Percentiles rank a stretch among this genome's conserved stretches.
Evolutionary conservation across 2,888 invertebrate genomes (phyloP).

Genomic region (Ormyrus pomaceus): DNA sequence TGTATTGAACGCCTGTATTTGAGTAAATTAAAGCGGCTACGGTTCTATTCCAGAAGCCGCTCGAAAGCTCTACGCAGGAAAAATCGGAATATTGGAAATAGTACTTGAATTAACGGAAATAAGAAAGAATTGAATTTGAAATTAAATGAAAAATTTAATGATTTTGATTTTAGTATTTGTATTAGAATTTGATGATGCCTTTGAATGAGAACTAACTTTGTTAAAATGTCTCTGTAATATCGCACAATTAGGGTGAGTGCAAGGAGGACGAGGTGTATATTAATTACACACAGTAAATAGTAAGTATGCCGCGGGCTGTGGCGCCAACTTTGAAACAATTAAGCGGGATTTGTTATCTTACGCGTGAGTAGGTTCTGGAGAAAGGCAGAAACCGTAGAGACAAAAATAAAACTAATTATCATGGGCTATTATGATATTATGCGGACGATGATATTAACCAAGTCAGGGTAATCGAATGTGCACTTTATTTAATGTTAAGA

Average conservation of each 20-base stretch:
- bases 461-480: too few relatives aligned
- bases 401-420: conserved; percentile 35
- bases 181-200: too few relatives aligned
- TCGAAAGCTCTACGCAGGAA: too few relatives aligned
- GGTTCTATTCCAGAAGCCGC: too few relatives aligned
- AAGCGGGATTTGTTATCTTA: conserved; percentile 67
- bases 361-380: conserved; percentile 44
- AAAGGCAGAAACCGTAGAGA: conserved; percentile 35
- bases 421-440: conserved; percentile 6
- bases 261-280: conserved; percentile 35
- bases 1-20: too few relatives aligned
- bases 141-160: too few relatives aligned
- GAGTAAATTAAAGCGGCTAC: too few relatives aligned
- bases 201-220: neutral
- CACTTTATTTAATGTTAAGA: too few relatives aligned
- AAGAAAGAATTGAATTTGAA: too few relatives aligned
- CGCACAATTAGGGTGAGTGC: conserved; percentile 58
- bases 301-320: conserved; percentile 43
- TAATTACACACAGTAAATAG: conserved; percentile 56
- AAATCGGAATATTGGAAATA: too few relatives aligned
- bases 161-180: neutral
- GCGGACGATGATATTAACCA: too few relatives aligned
- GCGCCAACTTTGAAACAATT: conserved; percentile 69
- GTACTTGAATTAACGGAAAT: too few relatives aligned
- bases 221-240: conserved; percentile 53